These are phyloP conservation scores for Pterocles gutturalis DNA, from an alignment of 2,113 vertebrate species.

Conservation along the genomic window DNA sequence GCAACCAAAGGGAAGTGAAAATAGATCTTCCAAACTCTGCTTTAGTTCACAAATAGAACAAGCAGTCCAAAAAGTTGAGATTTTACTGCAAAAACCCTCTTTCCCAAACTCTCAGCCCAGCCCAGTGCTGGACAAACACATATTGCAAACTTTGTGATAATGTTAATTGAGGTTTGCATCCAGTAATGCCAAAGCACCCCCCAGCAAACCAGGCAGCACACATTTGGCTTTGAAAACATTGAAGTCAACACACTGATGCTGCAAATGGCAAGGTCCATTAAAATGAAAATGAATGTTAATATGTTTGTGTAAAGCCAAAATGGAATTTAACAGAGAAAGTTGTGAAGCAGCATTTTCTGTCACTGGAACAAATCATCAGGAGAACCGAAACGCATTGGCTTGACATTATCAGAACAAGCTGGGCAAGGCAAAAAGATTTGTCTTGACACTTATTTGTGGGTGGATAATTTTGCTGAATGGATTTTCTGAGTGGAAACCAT, in stretches of 20 bases:
- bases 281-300: constrained; percentile 2
- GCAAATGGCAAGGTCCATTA: constrained; percentile 15
- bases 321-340: neutral
- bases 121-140: neutral
- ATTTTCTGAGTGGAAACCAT: neutral
- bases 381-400: neutral
- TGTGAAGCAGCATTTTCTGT: constrained; percentile 3
- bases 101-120: neutral
- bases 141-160: neutral
- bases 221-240: neutral
- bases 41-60: neutral
- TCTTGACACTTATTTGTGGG: constrained; percentile 21
- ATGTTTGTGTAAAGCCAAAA: constrained; percentile 5
- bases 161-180: neutral
- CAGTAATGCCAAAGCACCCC: neutral
- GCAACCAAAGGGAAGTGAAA: neutral
- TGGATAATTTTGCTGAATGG: neutral
- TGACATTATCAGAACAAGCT: constrained; percentile 25
- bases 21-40: neutral
- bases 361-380: neutral
- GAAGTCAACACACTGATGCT: neutral
- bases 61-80: neutral
- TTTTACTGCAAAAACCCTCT: neutral
- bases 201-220: neutral
- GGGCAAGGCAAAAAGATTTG: constrained; percentile 29